Conservation (phyloP, 2,797 vertebrate species). For the Mormyrus hasselquistii region DNA sequence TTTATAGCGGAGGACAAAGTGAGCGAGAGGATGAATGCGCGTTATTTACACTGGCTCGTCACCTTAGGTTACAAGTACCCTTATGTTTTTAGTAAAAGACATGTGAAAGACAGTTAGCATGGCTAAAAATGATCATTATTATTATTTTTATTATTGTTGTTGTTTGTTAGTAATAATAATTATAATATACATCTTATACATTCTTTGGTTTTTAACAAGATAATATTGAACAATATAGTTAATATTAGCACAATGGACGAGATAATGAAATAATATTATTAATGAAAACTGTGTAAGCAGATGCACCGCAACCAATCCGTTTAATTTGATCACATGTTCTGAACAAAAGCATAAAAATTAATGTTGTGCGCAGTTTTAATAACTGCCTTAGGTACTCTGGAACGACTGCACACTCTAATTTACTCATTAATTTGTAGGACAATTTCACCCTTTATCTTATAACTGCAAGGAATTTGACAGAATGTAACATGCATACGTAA, state of each 20-base stretch:
- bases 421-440: slow-evolving; percentile 3
- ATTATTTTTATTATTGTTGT: not conserved
- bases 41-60: not conserved
- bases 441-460: slow-evolving; percentile 6
- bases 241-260: not conserved
- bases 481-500: not conserved
- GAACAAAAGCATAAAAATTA: not conserved
- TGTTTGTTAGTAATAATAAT: not conserved
- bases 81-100: not conserved
- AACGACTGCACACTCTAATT: not conserved
- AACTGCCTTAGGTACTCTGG: not conserved
- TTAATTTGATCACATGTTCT: slow-evolving; percentile 6
- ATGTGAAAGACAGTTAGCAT: not conserved
- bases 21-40: not conserved
- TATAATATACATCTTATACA: not conserved
- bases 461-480: not conserved
- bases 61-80: not conserved
- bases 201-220: not conserved
- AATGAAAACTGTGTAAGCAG: not conserved
- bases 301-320: not conserved
- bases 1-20: not conserved
- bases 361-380: not conserved
- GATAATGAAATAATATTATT: not conserved
- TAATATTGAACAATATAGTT: not conserved
- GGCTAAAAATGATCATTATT: not conserved